Evolutionary conservation across 1,140 invertebrate species (phyloP), one percentile per base, ranked within the genome.

Genomic region (Anadara kagoshimensis): DNA sequence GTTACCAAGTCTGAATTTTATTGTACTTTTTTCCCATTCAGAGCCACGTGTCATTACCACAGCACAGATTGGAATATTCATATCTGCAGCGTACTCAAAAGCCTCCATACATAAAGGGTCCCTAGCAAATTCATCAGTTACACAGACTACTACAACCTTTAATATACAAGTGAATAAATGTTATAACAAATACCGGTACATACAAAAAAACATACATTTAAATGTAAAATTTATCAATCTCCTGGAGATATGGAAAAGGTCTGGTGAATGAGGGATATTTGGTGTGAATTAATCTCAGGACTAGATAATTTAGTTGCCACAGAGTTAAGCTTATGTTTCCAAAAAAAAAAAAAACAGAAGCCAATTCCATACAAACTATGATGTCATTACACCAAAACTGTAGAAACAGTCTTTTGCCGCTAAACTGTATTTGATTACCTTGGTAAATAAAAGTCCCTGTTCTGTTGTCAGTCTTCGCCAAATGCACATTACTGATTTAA

Each of bases 111-210:
- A 86, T 22, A 75, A 77, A 14, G 75, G 53, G 61, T 87, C 83
- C n/a, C 71, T 53, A 65, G 83, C 85, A 84, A 86, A 88, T 22
- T 82, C 78, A 64, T 88, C 83, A 8, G 87, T 85, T 16, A 86
- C 63, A 59, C 82, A 76, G 11, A 80, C 81, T 1, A 88, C 61
- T 18, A 86, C 71, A 43, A 87, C 59, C 70, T 82, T 71, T 18
- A 71, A 64, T 29, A 58, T 18, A 58, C 24, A 58, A 36, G 14
- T n/a, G 24, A 12, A 36, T 7, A 58, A 26, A 26, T 22, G 5
- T 5, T 4, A 26, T 57, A 22, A 8, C 20, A 26, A 5, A 5
- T 26, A 47, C 8, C 8, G 8, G 16, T 47, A 16, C 16, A 16
- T 47, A 10, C 8, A 47, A 10, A 8, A 8, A 8, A 10, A 10